Evolutionary conservation across 2,113 vertebrate species (phyloP).

Genomic region (Macquaria ambigua): DNA sequence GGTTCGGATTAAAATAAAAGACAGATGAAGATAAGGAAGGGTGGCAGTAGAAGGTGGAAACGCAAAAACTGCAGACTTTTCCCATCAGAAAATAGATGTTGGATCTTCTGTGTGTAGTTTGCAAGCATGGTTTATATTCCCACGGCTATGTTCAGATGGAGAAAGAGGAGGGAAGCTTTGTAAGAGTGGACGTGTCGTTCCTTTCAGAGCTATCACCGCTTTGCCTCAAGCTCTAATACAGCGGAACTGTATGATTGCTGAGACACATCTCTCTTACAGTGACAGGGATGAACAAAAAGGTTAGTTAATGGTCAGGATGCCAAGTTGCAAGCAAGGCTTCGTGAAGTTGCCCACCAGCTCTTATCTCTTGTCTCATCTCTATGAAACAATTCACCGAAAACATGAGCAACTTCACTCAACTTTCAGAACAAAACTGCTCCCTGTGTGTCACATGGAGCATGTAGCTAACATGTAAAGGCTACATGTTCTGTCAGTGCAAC

Average conservation of each 20-base stretch:
- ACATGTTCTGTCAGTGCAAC: slow-evolving; percentile 39
- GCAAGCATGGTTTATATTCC: slow-evolving; percentile 63
- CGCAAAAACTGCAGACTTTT: slow-evolving; percentile 60
- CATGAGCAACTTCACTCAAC: slow-evolving; percentile 71
- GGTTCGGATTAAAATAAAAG: slow-evolving; percentile 57
- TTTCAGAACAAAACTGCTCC: slow-evolving; percentile 43
- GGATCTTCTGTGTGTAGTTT: slow-evolving; percentile 66
- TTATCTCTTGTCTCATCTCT: background rate
- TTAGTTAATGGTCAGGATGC: slow-evolving; percentile 53
- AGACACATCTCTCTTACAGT: slow-evolving; percentile 77
- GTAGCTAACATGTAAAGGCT: slow-evolving; percentile 30
- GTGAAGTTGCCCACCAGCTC: slow-evolving; percentile 71
- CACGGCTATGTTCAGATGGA: slow-evolving; percentile 74
- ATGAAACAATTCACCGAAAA: slow-evolving; percentile 22
- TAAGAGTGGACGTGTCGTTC: slow-evolving; percentile 74
- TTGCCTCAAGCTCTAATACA: slow-evolving; percentile 44
- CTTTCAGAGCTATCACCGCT: slow-evolving; percentile 43
- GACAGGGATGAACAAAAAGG: slow-evolving; percentile 39
- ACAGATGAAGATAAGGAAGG: slow-evolving; percentile 49
- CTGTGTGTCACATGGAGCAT: slow-evolving; percentile 66
- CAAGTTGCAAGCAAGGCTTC: slow-evolving; percentile 45
- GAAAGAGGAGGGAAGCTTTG: slow-evolving; percentile 69
- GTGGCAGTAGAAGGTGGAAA: slow-evolving; percentile 54
- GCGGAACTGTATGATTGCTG: slow-evolving; percentile 12
- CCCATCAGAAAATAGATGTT: slow-evolving; percentile 75